Percentiles rank a stretch among this genome's conserved stretches.
phyloP scores from a whole-genome alignment of 2,888 invertebrate genomes.

The Spilosoma lubricipeda region DNA sequence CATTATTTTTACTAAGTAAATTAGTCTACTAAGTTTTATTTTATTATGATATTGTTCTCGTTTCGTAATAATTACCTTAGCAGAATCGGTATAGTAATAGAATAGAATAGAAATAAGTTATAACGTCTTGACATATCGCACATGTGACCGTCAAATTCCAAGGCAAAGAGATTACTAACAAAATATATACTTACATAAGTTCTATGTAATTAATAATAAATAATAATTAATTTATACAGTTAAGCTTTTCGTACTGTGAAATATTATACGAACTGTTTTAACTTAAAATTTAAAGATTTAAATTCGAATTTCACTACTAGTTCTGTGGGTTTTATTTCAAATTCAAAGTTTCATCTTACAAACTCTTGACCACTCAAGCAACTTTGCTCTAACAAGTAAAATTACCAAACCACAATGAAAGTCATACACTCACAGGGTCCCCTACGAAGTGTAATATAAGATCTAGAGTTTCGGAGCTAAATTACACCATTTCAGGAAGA shows the following conservation, averaged over 20 bases:
- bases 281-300: not conserved
- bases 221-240: not conserved
- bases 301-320: not conserved
- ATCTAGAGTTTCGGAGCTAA: slow-evolving; percentile 13
- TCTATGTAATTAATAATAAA: no score
- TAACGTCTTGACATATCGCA: no score
- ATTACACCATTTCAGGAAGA: slow-evolving; percentile 13
- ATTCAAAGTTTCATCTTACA: not conserved
- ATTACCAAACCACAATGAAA: slow-evolving; percentile 1
- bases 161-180: no score
- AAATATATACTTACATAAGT: no score
- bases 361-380: not conserved
- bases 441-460: slow-evolving; percentile 5
- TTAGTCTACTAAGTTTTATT: no score
- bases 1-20: no score
- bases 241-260: not conserved
- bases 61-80: no score
- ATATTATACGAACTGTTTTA: not conserved
- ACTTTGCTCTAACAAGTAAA: not conserved
- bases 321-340: not conserved
- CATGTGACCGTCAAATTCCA: no score
- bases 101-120: no score
- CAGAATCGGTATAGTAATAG: no score
- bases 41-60: no score
- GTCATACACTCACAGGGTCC: not conserved